Percentiles rank a stretch among this genome's conserved stretches.
Conservation (phyloP, 2,888 invertebrate species). For the Epistrophella euchroma region DNA sequence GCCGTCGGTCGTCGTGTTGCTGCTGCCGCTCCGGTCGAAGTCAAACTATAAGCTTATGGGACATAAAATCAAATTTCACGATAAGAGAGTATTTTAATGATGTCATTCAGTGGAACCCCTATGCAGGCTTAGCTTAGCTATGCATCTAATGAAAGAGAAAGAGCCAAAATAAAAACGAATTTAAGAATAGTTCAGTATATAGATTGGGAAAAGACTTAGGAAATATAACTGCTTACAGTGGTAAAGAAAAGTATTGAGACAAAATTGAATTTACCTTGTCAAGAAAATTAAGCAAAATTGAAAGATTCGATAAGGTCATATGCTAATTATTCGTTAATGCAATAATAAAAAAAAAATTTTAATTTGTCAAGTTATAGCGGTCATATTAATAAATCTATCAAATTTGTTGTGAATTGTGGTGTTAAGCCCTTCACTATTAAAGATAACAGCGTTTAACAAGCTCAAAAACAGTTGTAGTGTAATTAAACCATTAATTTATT, state of each 20-base stretch:
- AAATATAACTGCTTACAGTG: constrained; percentile 48
- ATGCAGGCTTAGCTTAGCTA: not conserved
- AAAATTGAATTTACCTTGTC: too few species aligned
- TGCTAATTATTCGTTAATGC: too few species aligned
- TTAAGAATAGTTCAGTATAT: constrained; percentile 37
- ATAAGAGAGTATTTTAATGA: constrained; percentile 73
- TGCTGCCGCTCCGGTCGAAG: not conserved
- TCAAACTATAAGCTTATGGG: constrained; percentile 50
- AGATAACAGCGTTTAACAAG: too few species aligned
- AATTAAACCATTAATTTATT: too few species aligned
- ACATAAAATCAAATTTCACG: constrained; percentile 74
- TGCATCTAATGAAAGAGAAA: constrained; percentile 69
- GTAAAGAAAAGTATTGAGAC: not conserved
- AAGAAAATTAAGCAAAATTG: too few species aligned
- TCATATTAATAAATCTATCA: too few species aligned
- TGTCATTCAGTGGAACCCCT: constrained; percentile 73
- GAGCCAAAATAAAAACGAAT: constrained; percentile 37
- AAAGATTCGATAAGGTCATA: too few species aligned
- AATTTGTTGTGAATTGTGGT: too few species aligned
- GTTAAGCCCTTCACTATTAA: too few species aligned
- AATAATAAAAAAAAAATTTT: too few species aligned
- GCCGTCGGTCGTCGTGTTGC: constrained; percentile 14
- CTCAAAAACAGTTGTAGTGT: too few species aligned
- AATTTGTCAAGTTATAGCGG: too few species aligned
- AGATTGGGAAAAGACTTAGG: constrained; percentile 39